phyloP scores from a whole-genome alignment of 2,113 vertebrate genomes.

The Butorides virescens region DNA sequence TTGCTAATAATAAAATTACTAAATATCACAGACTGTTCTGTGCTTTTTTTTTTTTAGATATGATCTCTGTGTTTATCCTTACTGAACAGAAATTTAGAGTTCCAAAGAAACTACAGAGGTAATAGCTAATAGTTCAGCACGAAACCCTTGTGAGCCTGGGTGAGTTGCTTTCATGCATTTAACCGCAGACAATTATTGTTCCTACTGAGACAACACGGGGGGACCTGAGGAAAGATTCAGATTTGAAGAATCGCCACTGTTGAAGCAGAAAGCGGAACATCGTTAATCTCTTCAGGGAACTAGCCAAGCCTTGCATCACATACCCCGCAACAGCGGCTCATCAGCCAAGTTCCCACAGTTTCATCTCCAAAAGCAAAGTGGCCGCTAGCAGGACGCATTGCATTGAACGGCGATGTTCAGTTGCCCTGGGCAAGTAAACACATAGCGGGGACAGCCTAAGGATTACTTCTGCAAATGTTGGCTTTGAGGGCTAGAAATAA shows the following conservation, averaged over 20 bases:
- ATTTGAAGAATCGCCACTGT: not conserved
- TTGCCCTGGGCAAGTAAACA: not conserved
- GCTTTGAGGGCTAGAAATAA: not conserved
- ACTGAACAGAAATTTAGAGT: not conserved
- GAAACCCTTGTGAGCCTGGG: not conserved
- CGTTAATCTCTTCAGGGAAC: not conserved
- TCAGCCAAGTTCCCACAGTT: not conserved
- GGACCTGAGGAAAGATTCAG: not conserved
- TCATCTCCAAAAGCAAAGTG: not conserved
- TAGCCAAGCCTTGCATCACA: not conserved
- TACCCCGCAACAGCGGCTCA: not conserved
- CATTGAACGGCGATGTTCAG: too few species aligned
- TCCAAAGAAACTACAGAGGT: not conserved
- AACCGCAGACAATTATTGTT: not conserved
- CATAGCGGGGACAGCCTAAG: not conserved
- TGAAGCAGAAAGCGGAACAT: not conserved
- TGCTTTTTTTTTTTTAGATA: not conserved
- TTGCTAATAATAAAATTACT: not conserved
- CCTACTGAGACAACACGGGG: not conserved
- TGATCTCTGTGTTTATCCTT: not conserved
- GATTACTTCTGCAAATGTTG: not conserved
- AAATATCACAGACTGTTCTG: not conserved
- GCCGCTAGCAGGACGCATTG: not conserved
- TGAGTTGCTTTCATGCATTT: not conserved
- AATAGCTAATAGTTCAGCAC: not conserved